Conservation (phyloP, 1,140 invertebrate species). For the Olivierus martensii region DNA sequence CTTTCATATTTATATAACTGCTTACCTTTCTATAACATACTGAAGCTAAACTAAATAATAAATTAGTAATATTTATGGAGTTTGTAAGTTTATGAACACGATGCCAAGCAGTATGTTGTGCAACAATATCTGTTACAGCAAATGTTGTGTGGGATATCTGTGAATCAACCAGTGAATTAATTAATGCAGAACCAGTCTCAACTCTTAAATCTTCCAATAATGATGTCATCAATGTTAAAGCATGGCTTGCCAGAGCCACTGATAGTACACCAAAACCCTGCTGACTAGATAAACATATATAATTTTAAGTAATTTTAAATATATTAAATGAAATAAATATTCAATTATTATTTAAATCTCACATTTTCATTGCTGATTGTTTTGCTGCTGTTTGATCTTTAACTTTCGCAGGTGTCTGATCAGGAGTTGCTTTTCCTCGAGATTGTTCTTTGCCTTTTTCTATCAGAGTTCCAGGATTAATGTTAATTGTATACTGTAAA, state of each 20-base stretch:
- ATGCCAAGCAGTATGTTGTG: slow-evolving; percentile 46
- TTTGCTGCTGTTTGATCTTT: slow-evolving; percentile 35
- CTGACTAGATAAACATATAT: slow-evolving; percentile 2
- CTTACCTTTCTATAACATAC: slow-evolving; percentile 67
- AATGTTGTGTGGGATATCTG: slow-evolving; percentile 3
- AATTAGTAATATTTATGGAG: slow-evolving; percentile 53
- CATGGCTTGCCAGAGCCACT: slow-evolving; percentile 59
- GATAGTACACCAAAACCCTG: slow-evolving; percentile 48
- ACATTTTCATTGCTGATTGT: slow-evolving; percentile 55
- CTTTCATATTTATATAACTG: slow-evolving; percentile 2
- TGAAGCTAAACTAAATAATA: slow-evolving; percentile 71
- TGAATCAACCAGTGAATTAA: slow-evolving; percentile 1
- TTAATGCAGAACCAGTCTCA: slow-evolving; percentile 27
- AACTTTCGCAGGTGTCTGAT: slow-evolving; percentile 45
- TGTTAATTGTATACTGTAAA: slow-evolving; percentile 45
- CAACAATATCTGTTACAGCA: slow-evolving; percentile 17
- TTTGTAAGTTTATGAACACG: slow-evolving; percentile 48
- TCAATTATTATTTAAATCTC: slow-evolving; percentile 24
- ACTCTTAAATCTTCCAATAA: slow-evolving; percentile 52
- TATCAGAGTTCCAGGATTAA: slow-evolving; percentile 27
- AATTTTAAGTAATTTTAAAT: not conserved
- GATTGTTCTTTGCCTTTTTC: slow-evolving; percentile 22
- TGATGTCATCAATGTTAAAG: slow-evolving; percentile 46
- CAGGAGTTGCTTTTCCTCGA: slow-evolving; percentile 35
- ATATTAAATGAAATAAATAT: not conserved